Percentiles rank a stretch among this genome's conserved stretches.
Evolutionary conservation across 1,140 invertebrate species (phyloP).

Genomic region (Papilio polytes): DNA sequence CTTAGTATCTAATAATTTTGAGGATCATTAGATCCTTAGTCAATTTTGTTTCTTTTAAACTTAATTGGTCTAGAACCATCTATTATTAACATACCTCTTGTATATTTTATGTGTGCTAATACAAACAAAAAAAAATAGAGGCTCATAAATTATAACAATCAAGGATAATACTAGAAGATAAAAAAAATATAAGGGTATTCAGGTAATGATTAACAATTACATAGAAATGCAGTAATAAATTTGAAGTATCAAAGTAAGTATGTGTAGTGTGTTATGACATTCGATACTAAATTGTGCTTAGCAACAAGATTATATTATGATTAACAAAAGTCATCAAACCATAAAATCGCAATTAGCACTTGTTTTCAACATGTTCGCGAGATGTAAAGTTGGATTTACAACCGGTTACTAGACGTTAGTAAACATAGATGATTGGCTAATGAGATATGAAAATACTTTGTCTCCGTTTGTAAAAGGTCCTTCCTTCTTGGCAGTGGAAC

Average conservation of each 20-base stretch:
- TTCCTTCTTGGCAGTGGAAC: slow-evolving; percentile 50
- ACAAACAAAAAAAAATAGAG: neutral
- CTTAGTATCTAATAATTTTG: too few relatives aligned
- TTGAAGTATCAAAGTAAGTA: too few relatives aligned
- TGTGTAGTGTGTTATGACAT: neutral
- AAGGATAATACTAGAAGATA: too few relatives aligned
- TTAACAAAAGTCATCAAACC: neutral
- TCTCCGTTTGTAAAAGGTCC: slow-evolving; percentile 37
- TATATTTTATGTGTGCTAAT: neutral
- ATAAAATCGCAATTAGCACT: slow-evolving; percentile 14
- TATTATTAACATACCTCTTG: neutral
- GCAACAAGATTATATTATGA: neutral
- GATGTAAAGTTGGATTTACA: neutral
- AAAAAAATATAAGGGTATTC: too few relatives aligned
- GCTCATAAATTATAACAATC: neutral
- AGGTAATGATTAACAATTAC: too few relatives aligned
- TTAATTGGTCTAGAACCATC: neutral
- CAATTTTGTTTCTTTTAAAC: neutral
- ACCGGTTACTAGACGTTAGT: neutral
- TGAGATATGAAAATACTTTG: slow-evolving; percentile 10
- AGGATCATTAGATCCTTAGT: too few relatives aligned
- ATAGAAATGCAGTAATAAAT: too few relatives aligned
- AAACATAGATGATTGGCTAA: neutral
- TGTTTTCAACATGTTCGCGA: neutral
- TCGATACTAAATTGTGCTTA: neutral